Conservation (phyloP, 2,888 invertebrate species). For the Caenorhabditis virilis region DNA sequence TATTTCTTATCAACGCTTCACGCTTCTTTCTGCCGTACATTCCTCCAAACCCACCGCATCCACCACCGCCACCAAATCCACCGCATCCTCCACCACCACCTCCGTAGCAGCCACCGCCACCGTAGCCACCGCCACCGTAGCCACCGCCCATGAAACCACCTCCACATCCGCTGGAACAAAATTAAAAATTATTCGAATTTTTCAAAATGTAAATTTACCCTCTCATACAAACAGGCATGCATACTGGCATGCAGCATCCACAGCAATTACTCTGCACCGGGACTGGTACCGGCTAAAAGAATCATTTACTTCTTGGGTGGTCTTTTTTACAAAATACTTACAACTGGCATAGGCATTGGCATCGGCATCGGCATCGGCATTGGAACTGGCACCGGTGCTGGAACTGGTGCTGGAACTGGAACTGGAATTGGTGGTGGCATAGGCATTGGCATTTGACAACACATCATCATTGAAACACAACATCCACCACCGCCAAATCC, state of each 20-base stretch:
- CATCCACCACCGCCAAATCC: slow-evolving; percentile 45
- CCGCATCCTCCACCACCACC: slow-evolving; percentile 8
- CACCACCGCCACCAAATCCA: slow-evolving; percentile 28
- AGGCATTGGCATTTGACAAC: slow-evolving; percentile 41
- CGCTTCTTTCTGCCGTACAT: slow-evolving; percentile 44
- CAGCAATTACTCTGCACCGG: slow-evolving; percentile 44
- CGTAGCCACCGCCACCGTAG: slow-evolving; percentile 29
- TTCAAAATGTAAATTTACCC: slow-evolving; percentile 17
- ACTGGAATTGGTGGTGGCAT: slow-evolving; percentile 31
- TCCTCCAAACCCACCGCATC: slow-evolving; percentile 27
- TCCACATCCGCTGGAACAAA: not conserved
- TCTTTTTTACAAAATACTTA: not conserved
- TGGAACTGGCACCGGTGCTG: slow-evolving; percentile 36
- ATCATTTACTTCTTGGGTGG: not conserved
- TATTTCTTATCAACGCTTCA: slow-evolving; percentile 36
- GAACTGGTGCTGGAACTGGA: slow-evolving; percentile 37
- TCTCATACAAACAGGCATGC: slow-evolving; percentile 57
- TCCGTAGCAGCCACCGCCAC: slow-evolving; percentile 16
- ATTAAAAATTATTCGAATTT: not conserved
- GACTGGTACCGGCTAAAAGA: slow-evolving; percentile 38
- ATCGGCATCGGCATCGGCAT: slow-evolving; percentile 29
- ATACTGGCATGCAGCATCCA: slow-evolving; percentile 58
- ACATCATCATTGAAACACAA: slow-evolving; percentile 38
- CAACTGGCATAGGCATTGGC: slow-evolving; percentile 35
- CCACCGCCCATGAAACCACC: slow-evolving; percentile 5